Evolutionary conservation across 2,888 invertebrate genomes (phyloP).

Genomic region (Apamea anceps): DNA sequence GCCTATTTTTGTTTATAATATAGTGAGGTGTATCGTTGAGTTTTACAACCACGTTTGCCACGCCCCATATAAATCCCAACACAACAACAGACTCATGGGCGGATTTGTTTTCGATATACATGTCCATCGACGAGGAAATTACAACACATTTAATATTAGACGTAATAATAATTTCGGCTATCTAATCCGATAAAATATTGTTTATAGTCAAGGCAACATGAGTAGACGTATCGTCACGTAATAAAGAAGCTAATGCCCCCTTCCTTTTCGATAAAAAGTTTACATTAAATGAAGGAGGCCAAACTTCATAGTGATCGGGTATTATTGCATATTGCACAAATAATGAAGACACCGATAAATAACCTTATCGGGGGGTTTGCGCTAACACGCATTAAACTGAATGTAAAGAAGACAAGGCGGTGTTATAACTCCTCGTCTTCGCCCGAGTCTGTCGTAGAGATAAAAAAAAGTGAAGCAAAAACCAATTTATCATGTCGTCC

Average conservation of each 20-base stretch:
- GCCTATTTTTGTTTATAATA: slow-evolving; percentile 86
- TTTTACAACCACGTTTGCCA: slow-evolving; percentile 85
- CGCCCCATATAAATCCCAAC: slow-evolving; percentile 80
- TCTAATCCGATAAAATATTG: slow-evolving; percentile 61
- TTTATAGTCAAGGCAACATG: slow-evolving; percentile 67
- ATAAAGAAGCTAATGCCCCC: slow-evolving; percentile 78
- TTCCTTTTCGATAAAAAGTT: slow-evolving; percentile 81
- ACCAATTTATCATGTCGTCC: slow-evolving; percentile 88
- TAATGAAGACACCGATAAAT: slow-evolving; percentile 69
- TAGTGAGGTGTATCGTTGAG: slow-evolving; percentile 87
- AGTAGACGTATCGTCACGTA: slow-evolving; percentile 63
- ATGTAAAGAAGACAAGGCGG: slow-evolving; percentile 78
- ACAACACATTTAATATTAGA: slow-evolving; percentile 55
- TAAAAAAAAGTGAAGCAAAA: slow-evolving; percentile 84
- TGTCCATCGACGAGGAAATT: slow-evolving; percentile 57
- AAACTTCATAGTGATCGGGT: slow-evolving; percentile 72
- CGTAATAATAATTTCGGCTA: slow-evolving; percentile 61
- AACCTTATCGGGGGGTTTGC: slow-evolving; percentile 69
- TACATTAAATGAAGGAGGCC: slow-evolving; percentile 76
- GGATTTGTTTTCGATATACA: slow-evolving; percentile 59
- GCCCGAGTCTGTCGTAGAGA: slow-evolving; percentile 83
- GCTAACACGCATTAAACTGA: slow-evolving; percentile 77
- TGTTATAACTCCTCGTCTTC: slow-evolving; percentile 83
- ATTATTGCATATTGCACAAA: slow-evolving; percentile 64
- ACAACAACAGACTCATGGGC: slow-evolving; percentile 77